These are phyloP conservation scores for Sitobion miscanthi DNA, from an alignment of 1,140 invertebrate species.

Conservation along the genomic window DNA sequence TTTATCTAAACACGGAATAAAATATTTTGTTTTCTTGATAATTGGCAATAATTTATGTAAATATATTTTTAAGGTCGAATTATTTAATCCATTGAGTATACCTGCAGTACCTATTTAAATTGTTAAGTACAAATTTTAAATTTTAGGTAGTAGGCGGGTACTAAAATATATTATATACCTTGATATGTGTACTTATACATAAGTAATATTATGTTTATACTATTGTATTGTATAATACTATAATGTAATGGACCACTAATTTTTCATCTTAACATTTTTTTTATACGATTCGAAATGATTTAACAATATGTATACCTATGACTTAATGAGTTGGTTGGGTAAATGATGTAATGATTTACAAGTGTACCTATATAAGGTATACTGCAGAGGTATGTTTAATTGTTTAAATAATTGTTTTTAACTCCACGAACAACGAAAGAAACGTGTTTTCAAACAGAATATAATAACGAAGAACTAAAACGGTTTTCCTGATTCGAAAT, in stretches of 20 bases:
- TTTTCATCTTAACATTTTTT: neutral
- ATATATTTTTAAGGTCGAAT: neutral
- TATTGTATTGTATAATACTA: too few relatives aligned
- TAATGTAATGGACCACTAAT: neutral
- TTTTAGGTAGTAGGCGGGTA: neutral
- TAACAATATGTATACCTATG: too few relatives aligned
- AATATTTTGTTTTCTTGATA: too few relatives aligned
- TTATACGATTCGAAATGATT: neutral
- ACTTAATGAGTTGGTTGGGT: too few relatives aligned
- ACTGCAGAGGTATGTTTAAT: neutral
- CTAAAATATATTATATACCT: too few relatives aligned
- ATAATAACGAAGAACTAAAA: neutral
- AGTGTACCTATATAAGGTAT: too few relatives aligned
- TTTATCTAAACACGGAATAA: too few relatives aligned
- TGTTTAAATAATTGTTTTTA: conserved; percentile 9
- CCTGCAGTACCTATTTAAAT: neutral
- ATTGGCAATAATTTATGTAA: too few relatives aligned
- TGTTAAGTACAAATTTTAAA: neutral
- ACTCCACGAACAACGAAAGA: neutral
- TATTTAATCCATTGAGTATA: neutral
- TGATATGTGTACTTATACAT: too few relatives aligned
- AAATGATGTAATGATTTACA: too few relatives aligned
- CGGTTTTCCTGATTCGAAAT: neutral
- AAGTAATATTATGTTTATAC: too few relatives aligned
- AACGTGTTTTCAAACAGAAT: neutral